Conservation (phyloP, 2,888 invertebrate species). For the Callinectes sapidus region DNA sequence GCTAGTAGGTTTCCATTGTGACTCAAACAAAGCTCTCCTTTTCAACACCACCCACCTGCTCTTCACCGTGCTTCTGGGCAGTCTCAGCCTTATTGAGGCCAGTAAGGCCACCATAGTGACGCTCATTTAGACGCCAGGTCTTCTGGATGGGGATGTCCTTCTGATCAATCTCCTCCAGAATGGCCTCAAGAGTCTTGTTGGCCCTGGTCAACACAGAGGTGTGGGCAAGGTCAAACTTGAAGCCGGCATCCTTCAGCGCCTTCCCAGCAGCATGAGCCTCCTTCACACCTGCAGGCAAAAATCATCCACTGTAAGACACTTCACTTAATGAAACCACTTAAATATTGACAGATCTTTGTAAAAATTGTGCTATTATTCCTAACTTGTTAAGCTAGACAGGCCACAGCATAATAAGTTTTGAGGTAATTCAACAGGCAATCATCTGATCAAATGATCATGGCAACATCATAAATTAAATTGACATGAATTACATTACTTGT, state of each 20-base stretch:
- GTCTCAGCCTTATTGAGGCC: conserved; percentile 90
- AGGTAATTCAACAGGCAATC: too few relatives aligned
- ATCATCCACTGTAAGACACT: neutral
- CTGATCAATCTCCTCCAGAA: conserved; percentile 83
- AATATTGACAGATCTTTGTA: neutral
- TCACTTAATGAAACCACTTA: neutral
- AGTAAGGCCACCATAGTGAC: conserved; percentile 91
- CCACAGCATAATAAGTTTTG: too few relatives aligned
- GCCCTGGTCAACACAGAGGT: conserved; percentile 88
- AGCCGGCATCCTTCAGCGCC: conserved; percentile 83
- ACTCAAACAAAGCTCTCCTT: neutral
- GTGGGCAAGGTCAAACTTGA: conserved; percentile 86
- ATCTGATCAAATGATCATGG: too few relatives aligned
- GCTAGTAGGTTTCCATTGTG: neutral
- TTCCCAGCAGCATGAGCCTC: conserved; percentile 85
- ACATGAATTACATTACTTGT: too few relatives aligned
- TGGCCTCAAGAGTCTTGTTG: conserved; percentile 82
- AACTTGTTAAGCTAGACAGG: neutral
- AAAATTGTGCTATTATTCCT: neutral
- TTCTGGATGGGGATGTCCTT: conserved; percentile 82
- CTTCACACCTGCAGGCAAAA: conserved; percentile 78
- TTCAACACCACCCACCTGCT: conserved; percentile 79
- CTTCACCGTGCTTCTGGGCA: conserved; percentile 89
- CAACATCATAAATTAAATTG: too few relatives aligned
- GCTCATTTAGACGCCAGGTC: conserved; percentile 90